Conservation (phyloP, 2,113 vertebrate species). For the Eleginops maclovinus region DNA sequence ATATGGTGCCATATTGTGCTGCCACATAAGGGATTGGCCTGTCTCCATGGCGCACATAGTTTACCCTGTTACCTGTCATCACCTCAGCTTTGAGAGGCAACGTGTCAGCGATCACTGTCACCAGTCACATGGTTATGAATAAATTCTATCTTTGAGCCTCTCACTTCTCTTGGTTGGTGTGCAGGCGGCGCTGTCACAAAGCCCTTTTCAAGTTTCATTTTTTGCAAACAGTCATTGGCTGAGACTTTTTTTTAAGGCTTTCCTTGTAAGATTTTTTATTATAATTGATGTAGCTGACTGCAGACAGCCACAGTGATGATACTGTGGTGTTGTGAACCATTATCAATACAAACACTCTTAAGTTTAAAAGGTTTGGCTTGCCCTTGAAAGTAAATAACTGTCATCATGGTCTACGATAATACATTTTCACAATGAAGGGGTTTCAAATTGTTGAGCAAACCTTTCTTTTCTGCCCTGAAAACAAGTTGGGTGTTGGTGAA, state of each 20-base stretch:
- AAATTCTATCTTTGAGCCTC: slow-evolving; percentile 58
- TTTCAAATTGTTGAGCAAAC: slow-evolving; percentile 34
- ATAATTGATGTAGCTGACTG: slow-evolving; percentile 25
- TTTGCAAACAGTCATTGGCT: slow-evolving; percentile 28
- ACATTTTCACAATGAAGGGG: slow-evolving; percentile 18
- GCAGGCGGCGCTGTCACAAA: slow-evolving; percentile 53
- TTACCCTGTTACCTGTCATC: slow-evolving; percentile 75
- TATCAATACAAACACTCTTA: slow-evolving; percentile 20
- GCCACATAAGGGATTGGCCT: slow-evolving; percentile 56
- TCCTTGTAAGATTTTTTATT: slow-evolving; percentile 19
- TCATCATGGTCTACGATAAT: slow-evolving; percentile 25
- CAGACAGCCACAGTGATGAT: slow-evolving; percentile 20
- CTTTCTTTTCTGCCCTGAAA: slow-evolving; percentile 1
- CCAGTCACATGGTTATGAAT: slow-evolving; percentile 66
- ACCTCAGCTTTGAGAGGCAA: slow-evolving; percentile 66
- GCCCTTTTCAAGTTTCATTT: slow-evolving; percentile 31
- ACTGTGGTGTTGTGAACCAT: not conserved
- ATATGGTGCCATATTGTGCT: slow-evolving; percentile 66
- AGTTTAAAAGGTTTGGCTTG: slow-evolving; percentile 18
- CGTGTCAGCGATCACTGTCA: slow-evolving; percentile 72
- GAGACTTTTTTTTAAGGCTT: slow-evolving; percentile 26
- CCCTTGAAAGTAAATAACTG: slow-evolving; percentile 62
- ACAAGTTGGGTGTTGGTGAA: slow-evolving; percentile 1
- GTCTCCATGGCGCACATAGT: slow-evolving; percentile 56
- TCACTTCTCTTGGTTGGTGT: slow-evolving; percentile 30